Percentiles rank a stretch among this genome's conserved stretches.
Conservation (phyloP, 1,140 invertebrate species). For the Halyomorpha halys region DNA sequence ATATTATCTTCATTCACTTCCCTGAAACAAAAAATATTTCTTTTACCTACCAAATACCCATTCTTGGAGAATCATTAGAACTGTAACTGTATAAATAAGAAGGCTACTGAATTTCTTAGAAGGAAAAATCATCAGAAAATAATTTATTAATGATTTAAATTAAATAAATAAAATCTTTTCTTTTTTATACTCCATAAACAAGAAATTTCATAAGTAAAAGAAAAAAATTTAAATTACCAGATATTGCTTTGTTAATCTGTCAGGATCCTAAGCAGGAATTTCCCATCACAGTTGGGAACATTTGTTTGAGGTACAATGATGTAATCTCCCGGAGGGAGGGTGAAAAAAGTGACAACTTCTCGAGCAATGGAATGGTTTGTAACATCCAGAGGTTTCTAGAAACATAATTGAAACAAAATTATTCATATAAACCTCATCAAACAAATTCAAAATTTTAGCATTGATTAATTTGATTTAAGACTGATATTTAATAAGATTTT, state of each 20-base stretch:
- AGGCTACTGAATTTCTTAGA: no score
- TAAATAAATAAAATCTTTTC: no score
- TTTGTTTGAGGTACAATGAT: constrained; percentile 66
- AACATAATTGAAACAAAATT: constrained; percentile 22
- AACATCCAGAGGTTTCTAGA: constrained; percentile 53
- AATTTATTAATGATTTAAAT: no score
- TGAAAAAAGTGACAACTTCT: constrained; percentile 64
- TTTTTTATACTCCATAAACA: no score
- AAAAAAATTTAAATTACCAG: constrained; percentile 42
- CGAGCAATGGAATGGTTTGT: constrained; percentile 54
- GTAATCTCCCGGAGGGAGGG: constrained; percentile 63
- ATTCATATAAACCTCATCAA: no score
- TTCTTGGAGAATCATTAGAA: no score
- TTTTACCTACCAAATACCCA: no score
- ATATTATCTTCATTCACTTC: constrained; percentile 69
- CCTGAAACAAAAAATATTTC: constrained; percentile 42
- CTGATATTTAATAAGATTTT: no score
- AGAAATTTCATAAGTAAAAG: background rate
- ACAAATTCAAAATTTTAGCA: no score
- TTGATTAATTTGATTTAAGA: no score
- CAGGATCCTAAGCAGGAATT: constrained; percentile 57
- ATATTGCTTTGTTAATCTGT: constrained; percentile 63
- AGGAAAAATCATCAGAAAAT: no score
- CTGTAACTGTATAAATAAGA: no score
- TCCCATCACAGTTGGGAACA: constrained; percentile 53